These are phyloP conservation scores for Cryptus armator DNA, from an alignment of 2,888 invertebrate genomes.

Conservation along the genomic window DNA sequence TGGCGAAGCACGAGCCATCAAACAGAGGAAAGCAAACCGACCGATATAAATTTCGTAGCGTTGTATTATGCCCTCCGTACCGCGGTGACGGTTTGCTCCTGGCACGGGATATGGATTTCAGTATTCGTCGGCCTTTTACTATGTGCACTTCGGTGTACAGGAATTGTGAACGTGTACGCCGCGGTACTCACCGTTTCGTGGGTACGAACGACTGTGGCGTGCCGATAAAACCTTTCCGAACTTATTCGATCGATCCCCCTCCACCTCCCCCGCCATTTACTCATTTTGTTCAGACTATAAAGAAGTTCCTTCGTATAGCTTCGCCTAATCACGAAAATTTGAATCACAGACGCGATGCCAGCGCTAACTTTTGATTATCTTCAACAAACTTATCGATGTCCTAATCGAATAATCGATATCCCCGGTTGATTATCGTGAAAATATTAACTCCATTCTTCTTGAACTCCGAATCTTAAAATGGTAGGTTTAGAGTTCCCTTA, in stretches of 20 bases:
- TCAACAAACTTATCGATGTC: neutral
- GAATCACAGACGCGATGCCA: neutral
- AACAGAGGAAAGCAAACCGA: constrained; percentile 11
- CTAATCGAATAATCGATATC: constrained; percentile 10
- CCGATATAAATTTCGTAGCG: constrained; percentile 40
- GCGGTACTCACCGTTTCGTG: constrained; percentile 50
- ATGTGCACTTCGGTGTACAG: neutral
- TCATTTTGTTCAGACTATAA: neutral
- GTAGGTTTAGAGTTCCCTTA: no score
- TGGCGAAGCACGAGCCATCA: constrained; percentile 19
- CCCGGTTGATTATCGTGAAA: no score
- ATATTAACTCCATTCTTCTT: no score
- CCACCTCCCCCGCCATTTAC: neutral
- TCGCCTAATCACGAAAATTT: constrained; percentile 48
- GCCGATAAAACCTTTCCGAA: constrained; percentile 74
- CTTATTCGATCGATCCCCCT: constrained; percentile 67
- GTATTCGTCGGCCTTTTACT: constrained; percentile 3
- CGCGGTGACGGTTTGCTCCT: constrained; percentile 67
- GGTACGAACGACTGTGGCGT: constrained; percentile 73
- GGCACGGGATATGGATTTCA: constrained; percentile 71
- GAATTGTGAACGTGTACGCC: constrained; percentile 11
- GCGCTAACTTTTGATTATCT: neutral
- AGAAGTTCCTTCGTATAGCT: constrained; percentile 29
- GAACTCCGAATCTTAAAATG: no score
- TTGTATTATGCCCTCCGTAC: neutral